phyloP scores from a whole-genome alignment of 2,797 vertebrate species.

The Poeciliopsis infans region DNA sequence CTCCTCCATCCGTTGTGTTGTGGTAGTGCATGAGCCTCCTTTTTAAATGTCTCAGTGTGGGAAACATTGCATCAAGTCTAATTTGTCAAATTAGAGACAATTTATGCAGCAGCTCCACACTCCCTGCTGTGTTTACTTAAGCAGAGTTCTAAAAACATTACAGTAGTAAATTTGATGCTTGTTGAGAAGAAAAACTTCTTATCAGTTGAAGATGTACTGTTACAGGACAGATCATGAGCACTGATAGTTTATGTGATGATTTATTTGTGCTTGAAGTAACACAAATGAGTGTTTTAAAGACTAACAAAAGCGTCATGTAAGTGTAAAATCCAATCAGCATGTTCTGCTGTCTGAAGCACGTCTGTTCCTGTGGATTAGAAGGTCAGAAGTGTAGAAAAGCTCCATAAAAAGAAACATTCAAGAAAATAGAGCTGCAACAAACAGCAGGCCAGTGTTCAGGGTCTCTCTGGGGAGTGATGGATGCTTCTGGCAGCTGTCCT shows the following conservation, averaged over 20 bases:
- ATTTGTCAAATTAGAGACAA: constrained; percentile 55
- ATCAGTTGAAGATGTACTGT: constrained; percentile 10
- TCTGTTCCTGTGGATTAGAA: background rate
- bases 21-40: constrained; percentile 21
- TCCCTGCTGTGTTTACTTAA: constrained; percentile 49
- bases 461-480: constrained; percentile 30
- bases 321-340: background rate
- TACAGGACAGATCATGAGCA: background rate
- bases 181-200: constrained; percentile 21
- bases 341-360: background rate
- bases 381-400: background rate
- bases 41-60: constrained; percentile 36
- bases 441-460: constrained; percentile 23
- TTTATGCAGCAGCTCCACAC: constrained; percentile 45
- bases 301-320: background rate
- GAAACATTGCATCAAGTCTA: constrained; percentile 53
- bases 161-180: constrained; percentile 36
- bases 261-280: background rate
- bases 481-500: constrained; percentile 48
- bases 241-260: background rate
- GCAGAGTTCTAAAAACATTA: constrained; percentile 46
- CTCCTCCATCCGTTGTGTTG: constrained; percentile 38
- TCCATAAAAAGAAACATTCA: background rate
- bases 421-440: constrained; percentile 8
- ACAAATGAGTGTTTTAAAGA: background rate